These are phyloP conservation scores for Tetraodon nigroviridis DNA, from an alignment of 2,113 vertebrate species.

Conservation along the genomic window DNA sequence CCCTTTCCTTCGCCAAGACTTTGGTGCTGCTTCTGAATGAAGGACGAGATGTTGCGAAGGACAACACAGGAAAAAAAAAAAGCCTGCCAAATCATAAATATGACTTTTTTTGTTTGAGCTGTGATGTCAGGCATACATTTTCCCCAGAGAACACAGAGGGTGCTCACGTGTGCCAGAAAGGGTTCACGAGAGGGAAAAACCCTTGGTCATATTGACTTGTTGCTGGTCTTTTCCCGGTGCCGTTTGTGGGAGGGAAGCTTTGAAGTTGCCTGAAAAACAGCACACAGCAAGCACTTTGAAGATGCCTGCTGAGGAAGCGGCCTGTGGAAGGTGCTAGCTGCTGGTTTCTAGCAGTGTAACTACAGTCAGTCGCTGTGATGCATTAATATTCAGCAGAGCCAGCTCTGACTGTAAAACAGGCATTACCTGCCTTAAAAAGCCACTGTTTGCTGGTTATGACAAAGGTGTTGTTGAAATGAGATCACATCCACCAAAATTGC, in stretches of 20 bases:
- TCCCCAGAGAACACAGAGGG: slow-evolving; percentile 6
- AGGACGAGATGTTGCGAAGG: slow-evolving; percentile 28
- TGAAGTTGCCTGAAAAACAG: slow-evolving; percentile 57
- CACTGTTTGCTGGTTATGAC: too few species aligned
- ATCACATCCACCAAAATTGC: too few species aligned
- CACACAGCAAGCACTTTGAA: slow-evolving; percentile 61
- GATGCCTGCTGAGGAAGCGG: slow-evolving; percentile 30
- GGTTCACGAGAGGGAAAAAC: slow-evolving; percentile 36
- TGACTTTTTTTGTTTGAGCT: slow-evolving; percentile 12
- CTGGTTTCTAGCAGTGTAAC: slow-evolving; percentile 46
- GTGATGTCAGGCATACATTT: slow-evolving; percentile 32
- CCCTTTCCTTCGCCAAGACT: slow-evolving; percentile 33
- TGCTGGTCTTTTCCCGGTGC: slow-evolving; percentile 35
- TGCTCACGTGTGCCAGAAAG: neutral
- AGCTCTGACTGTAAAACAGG: neutral
- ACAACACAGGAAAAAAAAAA: slow-evolving; percentile 45
- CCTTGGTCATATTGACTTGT: slow-evolving; percentile 58
- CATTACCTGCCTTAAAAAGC: too few species aligned
- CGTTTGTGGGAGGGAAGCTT: slow-evolving; percentile 55
- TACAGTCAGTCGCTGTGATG: slow-evolving; percentile 31
- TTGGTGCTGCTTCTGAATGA: slow-evolving; percentile 38
- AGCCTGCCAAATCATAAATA: slow-evolving; percentile 25
- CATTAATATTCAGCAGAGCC: neutral
- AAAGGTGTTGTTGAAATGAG: too few species aligned
- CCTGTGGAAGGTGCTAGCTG: slow-evolving; percentile 38